Evolutionary conservation across 2,113 vertebrate species (phyloP).

Genomic region (Butorides virescens): DNA sequence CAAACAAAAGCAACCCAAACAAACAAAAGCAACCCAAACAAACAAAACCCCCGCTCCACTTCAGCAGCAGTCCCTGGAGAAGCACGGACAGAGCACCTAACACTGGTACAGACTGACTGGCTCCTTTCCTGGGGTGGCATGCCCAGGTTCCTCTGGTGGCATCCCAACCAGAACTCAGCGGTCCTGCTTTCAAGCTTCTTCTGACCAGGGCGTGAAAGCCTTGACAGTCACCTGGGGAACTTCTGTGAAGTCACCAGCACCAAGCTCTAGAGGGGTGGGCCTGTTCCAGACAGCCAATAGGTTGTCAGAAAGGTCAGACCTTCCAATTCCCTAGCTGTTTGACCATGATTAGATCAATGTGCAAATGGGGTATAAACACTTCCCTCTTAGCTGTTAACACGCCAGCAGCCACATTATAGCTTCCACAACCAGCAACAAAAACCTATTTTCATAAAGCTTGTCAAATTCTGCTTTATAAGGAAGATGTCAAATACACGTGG

Average conservation of each 20-base stretch:
- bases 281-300: background rate
- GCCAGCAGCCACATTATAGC: background rate
- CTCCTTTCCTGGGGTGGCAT: background rate
- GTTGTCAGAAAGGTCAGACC: too few species aligned
- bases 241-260: conserved; percentile 14
- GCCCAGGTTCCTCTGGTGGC: background rate
- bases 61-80: background rate
- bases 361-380: background rate
- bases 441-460: background rate
- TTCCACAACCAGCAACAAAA: background rate
- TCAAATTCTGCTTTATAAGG: background rate
- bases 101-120: background rate
- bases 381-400: background rate
- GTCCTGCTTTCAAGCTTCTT: background rate
- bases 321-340: background rate
- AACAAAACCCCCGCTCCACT: too few species aligned
- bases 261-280: background rate
- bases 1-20: background rate
- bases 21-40: too few species aligned
- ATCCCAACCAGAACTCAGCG: background rate
- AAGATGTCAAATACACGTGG: background rate
- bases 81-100: background rate
- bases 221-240: background rate
- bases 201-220: background rate
- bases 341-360: background rate